Evolutionary conservation across 1,140 invertebrate genomes (phyloP).

Genomic region (Ips typographus): DNA sequence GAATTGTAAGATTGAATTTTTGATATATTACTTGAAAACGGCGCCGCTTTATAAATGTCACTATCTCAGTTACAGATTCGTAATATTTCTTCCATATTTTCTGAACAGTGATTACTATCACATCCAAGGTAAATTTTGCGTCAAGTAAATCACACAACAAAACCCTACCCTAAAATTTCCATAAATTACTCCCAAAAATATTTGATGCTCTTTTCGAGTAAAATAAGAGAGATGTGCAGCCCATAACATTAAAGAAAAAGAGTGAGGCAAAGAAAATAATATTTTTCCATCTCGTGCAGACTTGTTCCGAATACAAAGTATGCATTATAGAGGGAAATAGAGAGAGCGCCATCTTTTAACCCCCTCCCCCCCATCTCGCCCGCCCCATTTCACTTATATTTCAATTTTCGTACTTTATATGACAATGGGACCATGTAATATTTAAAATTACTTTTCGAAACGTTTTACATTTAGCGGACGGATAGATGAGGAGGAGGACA

Average conservation of each 20-base stretch:
- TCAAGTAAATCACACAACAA: background rate
- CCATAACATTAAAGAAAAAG: slow-evolving; percentile 45
- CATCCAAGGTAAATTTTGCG: too few species aligned
- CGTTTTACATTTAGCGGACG: slow-evolving; percentile 9
- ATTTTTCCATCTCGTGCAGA: slow-evolving; percentile 49
- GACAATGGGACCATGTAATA: slow-evolving; percentile 41
- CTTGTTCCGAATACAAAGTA: slow-evolving; percentile 49
- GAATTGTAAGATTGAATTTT: slow-evolving; percentile 36
- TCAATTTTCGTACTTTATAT: slow-evolving; percentile 49
- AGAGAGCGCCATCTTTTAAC: slow-evolving; percentile 44
- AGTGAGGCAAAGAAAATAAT: slow-evolving; percentile 49
- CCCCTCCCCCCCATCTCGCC: slow-evolving; percentile 29
- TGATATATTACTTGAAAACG: slow-evolving; percentile 31
- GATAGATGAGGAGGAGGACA: background rate
- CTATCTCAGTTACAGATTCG: slow-evolving; percentile 10
- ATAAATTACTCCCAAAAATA: slow-evolving; percentile 27
- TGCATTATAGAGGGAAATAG: slow-evolving; percentile 48
- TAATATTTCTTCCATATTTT: background rate
- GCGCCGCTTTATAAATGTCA: slow-evolving; percentile 20
- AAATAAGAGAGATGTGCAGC: slow-evolving; percentile 33
- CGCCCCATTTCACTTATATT: slow-evolving; percentile 46
- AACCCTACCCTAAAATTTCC: background rate
- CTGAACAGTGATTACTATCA: background rate
- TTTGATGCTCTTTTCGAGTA: slow-evolving; percentile 31
- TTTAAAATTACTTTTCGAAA: slow-evolving; percentile 43